Conservation (phyloP, 2,797 vertebrate species). For the Chaenodraco wilsoni region DNA sequence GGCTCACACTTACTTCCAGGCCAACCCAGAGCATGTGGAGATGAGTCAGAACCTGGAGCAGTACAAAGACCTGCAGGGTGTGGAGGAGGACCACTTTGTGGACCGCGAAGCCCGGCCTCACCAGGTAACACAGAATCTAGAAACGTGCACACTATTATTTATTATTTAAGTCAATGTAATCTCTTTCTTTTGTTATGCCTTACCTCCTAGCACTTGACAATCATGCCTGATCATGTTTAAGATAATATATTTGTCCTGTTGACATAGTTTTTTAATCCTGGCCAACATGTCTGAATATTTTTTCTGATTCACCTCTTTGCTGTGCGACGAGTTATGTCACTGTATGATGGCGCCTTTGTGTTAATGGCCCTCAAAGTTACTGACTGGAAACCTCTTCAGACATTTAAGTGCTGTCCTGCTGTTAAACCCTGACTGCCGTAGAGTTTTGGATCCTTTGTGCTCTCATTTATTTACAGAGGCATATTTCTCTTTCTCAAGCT, state of each 20-base stretch:
- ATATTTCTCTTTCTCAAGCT: conserved; percentile 13
- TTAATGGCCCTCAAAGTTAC: conserved; percentile 48
- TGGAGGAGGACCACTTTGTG: conserved; percentile 81
- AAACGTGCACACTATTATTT: not conserved
- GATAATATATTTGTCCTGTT: not conserved
- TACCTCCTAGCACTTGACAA: not conserved
- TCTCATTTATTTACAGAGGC: not conserved
- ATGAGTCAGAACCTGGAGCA: conserved; percentile 91
- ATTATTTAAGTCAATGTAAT: not conserved
- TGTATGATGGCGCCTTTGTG: conserved; percentile 37
- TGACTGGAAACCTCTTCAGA: conserved; percentile 51
- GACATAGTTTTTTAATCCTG: conserved; percentile 8
- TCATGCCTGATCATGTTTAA: not conserved
- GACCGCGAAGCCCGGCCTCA: conserved; percentile 90
- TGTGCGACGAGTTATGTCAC: not conserved
- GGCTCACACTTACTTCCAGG: conserved; percentile 96
- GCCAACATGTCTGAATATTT: conserved; percentile 1
- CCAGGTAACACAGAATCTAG: conserved; percentile 79
- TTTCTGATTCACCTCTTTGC: conserved; percentile 11
- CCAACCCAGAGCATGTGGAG: conserved; percentile 97
- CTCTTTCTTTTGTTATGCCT: not conserved
- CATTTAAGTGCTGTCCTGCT: conserved; percentile 18
- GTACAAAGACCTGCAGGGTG: conserved; percentile 85
- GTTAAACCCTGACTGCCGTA: conserved; percentile 18
- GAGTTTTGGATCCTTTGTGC: conserved; percentile 26